Evolutionary conservation across 2,113 vertebrate genomes (phyloP), one percentile per base, ranked within the genome.

Genomic region (Apeltes quadracus): DNA sequence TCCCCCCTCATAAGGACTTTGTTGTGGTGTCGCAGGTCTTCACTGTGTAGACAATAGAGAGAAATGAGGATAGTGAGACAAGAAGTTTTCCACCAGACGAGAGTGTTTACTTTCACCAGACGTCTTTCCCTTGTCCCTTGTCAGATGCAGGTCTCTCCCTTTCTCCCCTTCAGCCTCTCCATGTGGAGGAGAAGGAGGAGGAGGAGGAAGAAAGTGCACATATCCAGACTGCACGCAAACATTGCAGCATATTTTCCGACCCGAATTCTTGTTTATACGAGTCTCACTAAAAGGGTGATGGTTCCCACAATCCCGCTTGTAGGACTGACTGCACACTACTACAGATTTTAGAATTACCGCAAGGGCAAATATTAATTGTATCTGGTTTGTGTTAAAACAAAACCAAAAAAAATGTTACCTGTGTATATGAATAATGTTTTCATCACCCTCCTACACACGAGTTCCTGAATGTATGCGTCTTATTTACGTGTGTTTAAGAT

Each of bases 61-160:
- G 29, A 29, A n/a, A 72, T 38, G 25, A 71, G 12, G 20, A 12
- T 39, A 9, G 29, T 48, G 75, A 78, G 79, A 76, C 67, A 36
- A 23, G 78, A 70, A 50, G 53, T 66, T 84, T 84, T 82, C 74
- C 63, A 69, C 62, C 79, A 88, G 87, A 87, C 86, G 2, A 71
- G 75, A 57, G 29, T 85, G 85, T 89, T 84, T 91, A 61, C 71
- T 88, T 84, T 89, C 55, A 46, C 70, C 73, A 23, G 69, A 76
- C 3, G 9, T 53, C 38, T 72, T 78, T 71, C 59, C 55, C 25
- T 38, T 69, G 62, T 25, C 34, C n/a, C 27, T 11, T 10, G 2
- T 63, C 27, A 22, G 18, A 15, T 34, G 50, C n/a, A 53, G 51
- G 59, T 58, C 62, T 53, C 41, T 25, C 53, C 29, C 44, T 7